Conservation (phyloP, 2,888 invertebrate species). For the Lamellibrachia columna region DNA sequence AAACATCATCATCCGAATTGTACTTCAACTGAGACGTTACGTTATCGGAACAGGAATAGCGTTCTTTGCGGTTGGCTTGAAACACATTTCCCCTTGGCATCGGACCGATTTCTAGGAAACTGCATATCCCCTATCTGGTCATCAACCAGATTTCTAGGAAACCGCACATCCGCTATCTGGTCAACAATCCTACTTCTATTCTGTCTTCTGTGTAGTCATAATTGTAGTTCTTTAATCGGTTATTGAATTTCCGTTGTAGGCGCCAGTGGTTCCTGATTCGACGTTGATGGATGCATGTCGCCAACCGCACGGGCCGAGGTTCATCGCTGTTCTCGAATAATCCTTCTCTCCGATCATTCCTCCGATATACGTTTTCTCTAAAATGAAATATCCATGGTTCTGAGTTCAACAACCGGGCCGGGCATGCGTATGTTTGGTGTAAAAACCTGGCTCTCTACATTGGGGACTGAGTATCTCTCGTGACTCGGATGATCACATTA, state of each 20-base stretch:
- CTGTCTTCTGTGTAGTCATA: neutral
- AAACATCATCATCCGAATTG: neutral
- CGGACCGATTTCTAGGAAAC: neutral
- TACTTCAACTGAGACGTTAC: neutral
- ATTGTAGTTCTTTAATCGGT: slow-evolving; percentile 5
- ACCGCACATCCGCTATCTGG: neutral
- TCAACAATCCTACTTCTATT: neutral
- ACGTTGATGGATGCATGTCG: neutral
- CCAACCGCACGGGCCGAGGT: neutral
- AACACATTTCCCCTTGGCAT: neutral
- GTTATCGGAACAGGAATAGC: neutral
- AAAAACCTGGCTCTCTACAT: too few species aligned
- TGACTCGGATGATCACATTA: too few species aligned
- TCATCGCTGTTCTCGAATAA: too few species aligned
- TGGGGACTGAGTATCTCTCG: too few species aligned
- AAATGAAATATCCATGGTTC: too few species aligned
- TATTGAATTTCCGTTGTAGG: neutral
- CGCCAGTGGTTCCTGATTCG: neutral
- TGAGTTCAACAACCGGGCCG: too few species aligned
- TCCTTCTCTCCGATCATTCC: too few species aligned
- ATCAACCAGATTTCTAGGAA: neutral
- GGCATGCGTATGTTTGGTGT: too few species aligned
- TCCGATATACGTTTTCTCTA: neutral
- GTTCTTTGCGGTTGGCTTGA: neutral
- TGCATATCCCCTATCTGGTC: neutral